Evolutionary conservation across 2,797 vertebrate genomes (phyloP).

Genomic region (Graptemys geographica): DNA sequence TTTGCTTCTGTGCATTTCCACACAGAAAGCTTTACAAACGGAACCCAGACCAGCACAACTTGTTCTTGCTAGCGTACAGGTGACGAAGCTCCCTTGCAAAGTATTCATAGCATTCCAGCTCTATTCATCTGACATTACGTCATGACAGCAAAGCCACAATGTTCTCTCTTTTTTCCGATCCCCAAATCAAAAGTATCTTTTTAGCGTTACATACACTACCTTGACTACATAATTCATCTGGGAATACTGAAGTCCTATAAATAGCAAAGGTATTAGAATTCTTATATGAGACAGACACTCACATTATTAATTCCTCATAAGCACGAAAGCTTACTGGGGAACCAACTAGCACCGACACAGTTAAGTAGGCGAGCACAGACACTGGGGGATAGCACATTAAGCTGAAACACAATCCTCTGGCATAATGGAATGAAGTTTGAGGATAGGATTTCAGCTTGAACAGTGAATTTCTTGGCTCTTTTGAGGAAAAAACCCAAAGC

Average conservation of each 20-base stretch:
- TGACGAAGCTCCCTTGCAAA: not conserved
- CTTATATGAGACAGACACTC: not conserved
- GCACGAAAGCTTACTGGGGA: not conserved
- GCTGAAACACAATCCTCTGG: accelerated
- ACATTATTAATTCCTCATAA: not conserved
- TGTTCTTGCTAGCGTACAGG: not conserved
- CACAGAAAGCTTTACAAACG: not conserved
- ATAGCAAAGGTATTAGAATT: constrained; percentile 23
- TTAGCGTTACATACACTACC: not conserved
- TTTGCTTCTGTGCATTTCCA: not conserved
- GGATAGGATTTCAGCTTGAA: accelerated
- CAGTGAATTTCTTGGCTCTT: not conserved
- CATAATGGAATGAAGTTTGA: not conserved
- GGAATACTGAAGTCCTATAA: constrained; percentile 34
- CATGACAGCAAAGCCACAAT: accelerated
- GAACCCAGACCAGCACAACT: not conserved
- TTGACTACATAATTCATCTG: not conserved
- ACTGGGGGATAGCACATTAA: accelerated
- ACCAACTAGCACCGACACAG: accelerated
- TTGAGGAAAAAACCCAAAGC: accelerated
- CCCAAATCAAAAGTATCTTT: not conserved
- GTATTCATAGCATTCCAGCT: not conserved
- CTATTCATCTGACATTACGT: accelerated
- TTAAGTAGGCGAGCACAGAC: not conserved
- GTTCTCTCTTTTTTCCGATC: not conserved